Evolutionary conservation across 2,888 invertebrate genomes (phyloP).

Genomic region (Therioaphis trifolii): DNA sequence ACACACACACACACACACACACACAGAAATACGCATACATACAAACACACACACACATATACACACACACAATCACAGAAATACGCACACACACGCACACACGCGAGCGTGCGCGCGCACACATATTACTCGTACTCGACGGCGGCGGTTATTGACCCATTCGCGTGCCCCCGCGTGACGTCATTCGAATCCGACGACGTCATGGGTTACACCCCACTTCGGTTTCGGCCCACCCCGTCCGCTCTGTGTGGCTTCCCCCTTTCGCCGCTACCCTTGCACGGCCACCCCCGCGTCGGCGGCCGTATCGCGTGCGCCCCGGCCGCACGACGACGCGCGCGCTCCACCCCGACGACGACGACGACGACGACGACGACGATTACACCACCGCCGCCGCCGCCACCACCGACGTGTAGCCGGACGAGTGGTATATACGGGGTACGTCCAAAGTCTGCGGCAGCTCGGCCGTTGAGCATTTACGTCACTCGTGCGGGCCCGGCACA

Average conservation of each 20-base stretch:
- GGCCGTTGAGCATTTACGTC: neutral
- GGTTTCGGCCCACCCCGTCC: neutral
- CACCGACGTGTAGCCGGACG: neutral
- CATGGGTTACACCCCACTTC: neutral
- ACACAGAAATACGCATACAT: neutral
- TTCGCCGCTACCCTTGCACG: no score
- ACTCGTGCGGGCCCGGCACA: no score
- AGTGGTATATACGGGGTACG: neutral
- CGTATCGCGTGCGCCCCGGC: neutral
- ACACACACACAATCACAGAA: no score
- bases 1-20: neutral
- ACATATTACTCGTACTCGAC: neutral
- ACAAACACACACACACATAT: neutral
- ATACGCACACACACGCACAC: neutral
- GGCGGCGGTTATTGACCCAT: slow-evolving; percentile 49
- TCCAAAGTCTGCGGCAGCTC: neutral
- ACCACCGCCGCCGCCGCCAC: slow-evolving; percentile 1
- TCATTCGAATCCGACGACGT: slow-evolving; percentile 55
- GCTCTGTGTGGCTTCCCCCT: neutral
- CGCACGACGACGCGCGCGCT: neutral
- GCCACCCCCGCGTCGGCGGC: neutral
- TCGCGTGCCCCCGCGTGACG: slow-evolving; percentile 53
- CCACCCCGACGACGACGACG: neutral
- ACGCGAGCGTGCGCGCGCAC: neutral
- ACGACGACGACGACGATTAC: neutral